Conservation (phyloP, 1,140 invertebrate species). For the Zaprionus ornatus region DNA sequence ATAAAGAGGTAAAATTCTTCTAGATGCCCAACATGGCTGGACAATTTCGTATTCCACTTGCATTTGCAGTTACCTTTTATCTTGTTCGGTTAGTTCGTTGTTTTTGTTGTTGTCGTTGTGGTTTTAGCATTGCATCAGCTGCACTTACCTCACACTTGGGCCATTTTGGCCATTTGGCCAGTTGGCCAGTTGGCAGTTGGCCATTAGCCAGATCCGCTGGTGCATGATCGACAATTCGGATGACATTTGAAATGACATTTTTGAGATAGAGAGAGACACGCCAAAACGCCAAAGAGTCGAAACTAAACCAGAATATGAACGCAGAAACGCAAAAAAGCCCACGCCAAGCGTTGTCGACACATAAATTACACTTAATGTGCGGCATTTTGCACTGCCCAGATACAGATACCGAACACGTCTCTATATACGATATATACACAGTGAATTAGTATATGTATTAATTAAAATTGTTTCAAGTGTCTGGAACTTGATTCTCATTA, state of each 20-base stretch:
- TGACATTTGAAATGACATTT: slow-evolving; percentile 68
- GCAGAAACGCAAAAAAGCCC: slow-evolving; percentile 35
- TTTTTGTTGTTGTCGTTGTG: too few relatives aligned
- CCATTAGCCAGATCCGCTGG: slow-evolving; percentile 27
- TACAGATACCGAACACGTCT: not conserved
- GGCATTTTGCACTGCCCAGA: slow-evolving; percentile 5
- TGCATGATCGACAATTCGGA: slow-evolving; percentile 43
- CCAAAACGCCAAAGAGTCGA: slow-evolving; percentile 17
- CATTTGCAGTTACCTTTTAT: slow-evolving; percentile 17
- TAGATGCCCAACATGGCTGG: not conserved
- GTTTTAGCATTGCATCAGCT: slow-evolving; percentile 36
- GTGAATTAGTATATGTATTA: slow-evolving; percentile 26
- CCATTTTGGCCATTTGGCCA: slow-evolving; percentile 10
- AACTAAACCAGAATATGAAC: slow-evolving; percentile 23
- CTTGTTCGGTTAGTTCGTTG: not conserved
- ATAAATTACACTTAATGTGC: slow-evolving; percentile 56
- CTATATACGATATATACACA: not conserved
- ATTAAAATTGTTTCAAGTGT: slow-evolving; percentile 57
- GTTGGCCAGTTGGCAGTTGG: slow-evolving; percentile 25
- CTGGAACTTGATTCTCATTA: slow-evolving; percentile 22
- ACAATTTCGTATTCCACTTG: not conserved
- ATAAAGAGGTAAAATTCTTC: slow-evolving; percentile 8
- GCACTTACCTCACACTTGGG: slow-evolving; percentile 34
- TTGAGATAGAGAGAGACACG: slow-evolving; percentile 39
- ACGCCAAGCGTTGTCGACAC: slow-evolving; percentile 46